Percentiles rank a stretch among this genome's conserved stretches.
Conservation (phyloP, 2,888 invertebrate species). For the Sarcophaga variegata region DNA sequence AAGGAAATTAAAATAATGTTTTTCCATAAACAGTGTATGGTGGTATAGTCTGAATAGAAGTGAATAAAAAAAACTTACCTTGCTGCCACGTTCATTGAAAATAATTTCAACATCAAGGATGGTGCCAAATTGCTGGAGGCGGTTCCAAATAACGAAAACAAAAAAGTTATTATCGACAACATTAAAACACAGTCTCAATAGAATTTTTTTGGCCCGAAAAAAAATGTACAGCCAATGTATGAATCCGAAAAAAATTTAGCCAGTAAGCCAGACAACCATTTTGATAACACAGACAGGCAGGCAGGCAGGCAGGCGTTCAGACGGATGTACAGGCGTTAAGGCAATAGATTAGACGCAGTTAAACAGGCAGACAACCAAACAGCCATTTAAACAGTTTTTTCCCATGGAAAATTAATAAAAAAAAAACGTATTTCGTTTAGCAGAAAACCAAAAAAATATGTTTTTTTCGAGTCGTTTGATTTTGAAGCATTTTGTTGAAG, state of each 20-base stretch:
- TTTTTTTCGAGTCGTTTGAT: constrained; percentile 6
- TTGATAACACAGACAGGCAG: constrained; percentile 2
- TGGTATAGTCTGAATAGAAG: not conserved
- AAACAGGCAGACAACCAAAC: constrained; percentile 37
- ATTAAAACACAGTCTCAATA: constrained; percentile 69
- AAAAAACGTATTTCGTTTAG: constrained; percentile 17
- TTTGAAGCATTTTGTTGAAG: constrained; percentile 59
- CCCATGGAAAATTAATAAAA: constrained; percentile 20
- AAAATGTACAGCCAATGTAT: constrained; percentile 39
- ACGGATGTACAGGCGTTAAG: constrained; percentile 19
- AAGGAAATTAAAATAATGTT: constrained; percentile 48
- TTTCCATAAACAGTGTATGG: constrained; percentile 12
- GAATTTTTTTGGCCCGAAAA: constrained; percentile 26
- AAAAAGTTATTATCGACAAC: constrained; percentile 68
- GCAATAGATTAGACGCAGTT: constrained; percentile 38
- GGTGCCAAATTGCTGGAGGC: constrained; percentile 95
- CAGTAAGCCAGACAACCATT: constrained; percentile 34
- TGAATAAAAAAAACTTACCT: constrained; percentile 88
- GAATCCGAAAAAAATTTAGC: not conserved
- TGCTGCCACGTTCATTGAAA: constrained; percentile 99
- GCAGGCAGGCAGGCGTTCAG: constrained; percentile 27
- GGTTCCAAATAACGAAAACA: constrained; percentile 66
- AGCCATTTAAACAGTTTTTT: constrained; percentile 35
- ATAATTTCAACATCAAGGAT: constrained; percentile 99
- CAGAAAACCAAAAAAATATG: not conserved